These are phyloP conservation scores for Pimpla rufipes DNA, from an alignment of 2,888 invertebrate genomes.

Conservation along the genomic window DNA sequence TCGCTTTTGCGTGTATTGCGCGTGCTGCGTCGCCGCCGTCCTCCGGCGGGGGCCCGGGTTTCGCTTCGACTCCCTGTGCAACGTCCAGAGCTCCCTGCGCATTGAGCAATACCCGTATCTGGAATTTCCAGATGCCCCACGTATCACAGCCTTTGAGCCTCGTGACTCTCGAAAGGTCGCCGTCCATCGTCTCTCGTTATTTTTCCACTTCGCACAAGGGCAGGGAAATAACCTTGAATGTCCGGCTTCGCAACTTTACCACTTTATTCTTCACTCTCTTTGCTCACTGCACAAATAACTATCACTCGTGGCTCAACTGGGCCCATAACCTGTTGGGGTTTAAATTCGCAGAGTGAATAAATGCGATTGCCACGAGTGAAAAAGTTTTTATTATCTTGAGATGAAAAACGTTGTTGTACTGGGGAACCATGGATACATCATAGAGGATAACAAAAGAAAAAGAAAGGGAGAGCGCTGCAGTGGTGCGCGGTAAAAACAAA, in stretches of 20 bases:
- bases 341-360: too few relatives aligned
- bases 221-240: slow-evolving; percentile 31
- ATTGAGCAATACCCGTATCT: slow-evolving; percentile 57
- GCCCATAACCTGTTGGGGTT: slow-evolving; percentile 4
- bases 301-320: not conserved
- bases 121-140: slow-evolving; percentile 69
- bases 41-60: not conserved
- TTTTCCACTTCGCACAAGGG: slow-evolving; percentile 39
- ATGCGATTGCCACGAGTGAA: too few relatives aligned
- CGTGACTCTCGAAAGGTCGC: slow-evolving; percentile 29
- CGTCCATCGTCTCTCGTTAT: slow-evolving; percentile 42
- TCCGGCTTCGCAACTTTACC: not conserved
- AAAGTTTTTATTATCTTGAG: too few relatives aligned
- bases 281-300: not conserved
- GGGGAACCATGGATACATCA: too few relatives aligned
- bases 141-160: slow-evolving; percentile 65
- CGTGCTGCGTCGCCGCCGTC: slow-evolving; percentile 19
- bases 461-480: too few relatives aligned
- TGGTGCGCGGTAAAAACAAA: too few relatives aligned
- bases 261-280: not conserved
- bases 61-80: slow-evolving; percentile 6
- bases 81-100: slow-evolving; percentile 24
- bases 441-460: too few relatives aligned
- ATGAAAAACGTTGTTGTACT: too few relatives aligned
- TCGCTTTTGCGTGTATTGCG: not conserved